Percentiles rank a stretch among this genome's conserved stretches.
These are phyloP conservation scores for Thysanoteuthis rhombus DNA, from an alignment of 2,888 invertebrate genomes.

Conservation along the genomic window DNA sequence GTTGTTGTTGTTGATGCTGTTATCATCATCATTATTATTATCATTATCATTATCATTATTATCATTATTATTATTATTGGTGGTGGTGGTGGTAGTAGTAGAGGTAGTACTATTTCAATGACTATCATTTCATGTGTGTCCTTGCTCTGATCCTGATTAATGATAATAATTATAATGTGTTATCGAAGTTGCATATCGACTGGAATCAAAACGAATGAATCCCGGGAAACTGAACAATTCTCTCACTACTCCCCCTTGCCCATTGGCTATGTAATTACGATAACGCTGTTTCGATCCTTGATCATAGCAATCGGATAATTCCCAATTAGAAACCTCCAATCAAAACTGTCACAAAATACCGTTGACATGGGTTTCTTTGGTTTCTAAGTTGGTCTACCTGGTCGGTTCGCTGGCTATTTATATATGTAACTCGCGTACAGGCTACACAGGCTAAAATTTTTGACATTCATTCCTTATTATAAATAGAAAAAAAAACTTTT, in stretches of 20 bases:
- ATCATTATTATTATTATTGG: too few relatives aligned
- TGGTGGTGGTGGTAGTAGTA: not conserved
- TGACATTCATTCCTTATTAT: too few relatives aligned
- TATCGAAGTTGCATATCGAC: conserved; percentile 12
- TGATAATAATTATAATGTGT: not conserved
- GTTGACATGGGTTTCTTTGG: too few relatives aligned
- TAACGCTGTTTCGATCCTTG: not conserved
- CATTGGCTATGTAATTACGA: not conserved
- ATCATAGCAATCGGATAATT: not conserved
- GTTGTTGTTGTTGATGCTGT: too few relatives aligned
- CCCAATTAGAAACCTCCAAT: too few relatives aligned
- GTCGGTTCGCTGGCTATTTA: too few relatives aligned
- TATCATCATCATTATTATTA: too few relatives aligned
- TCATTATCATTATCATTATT: too few relatives aligned
- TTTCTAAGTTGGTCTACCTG: not conserved
- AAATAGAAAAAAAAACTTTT: too few relatives aligned
- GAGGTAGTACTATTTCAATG: not conserved
- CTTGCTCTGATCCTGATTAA: not conserved
- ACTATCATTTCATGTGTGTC: not conserved
- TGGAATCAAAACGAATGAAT: not conserved
- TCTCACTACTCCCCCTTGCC: not conserved
- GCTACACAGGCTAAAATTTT: too few relatives aligned
- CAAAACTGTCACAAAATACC: too few relatives aligned
- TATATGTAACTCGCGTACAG: too few relatives aligned
- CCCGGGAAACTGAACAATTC: not conserved